Percentiles rank a stretch among this genome's conserved stretches.
phyloP scores from a whole-genome alignment of 1,140 invertebrate genomes.

The Neocloeon triangulifer region DNA sequence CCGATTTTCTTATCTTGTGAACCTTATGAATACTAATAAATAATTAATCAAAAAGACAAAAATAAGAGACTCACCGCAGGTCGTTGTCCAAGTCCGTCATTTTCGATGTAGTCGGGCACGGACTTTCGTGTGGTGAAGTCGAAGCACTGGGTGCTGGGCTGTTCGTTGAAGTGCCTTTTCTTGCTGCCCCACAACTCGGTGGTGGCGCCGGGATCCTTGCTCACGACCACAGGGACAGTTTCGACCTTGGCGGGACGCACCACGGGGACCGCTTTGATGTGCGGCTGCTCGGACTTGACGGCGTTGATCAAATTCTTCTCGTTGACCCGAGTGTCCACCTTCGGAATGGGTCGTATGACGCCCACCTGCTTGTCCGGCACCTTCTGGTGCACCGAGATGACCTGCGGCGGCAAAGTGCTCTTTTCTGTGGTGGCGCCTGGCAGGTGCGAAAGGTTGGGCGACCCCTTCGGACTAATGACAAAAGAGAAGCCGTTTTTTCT shows the following conservation, averaged over 20 bases:
- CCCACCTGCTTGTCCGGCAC: slow-evolving; percentile 22
- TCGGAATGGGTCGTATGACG: slow-evolving; percentile 26
- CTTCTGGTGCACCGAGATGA: neutral
- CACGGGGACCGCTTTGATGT: neutral
- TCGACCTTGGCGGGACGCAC: neutral
- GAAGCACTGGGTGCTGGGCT: slow-evolving; percentile 53
- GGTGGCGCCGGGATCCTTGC: no score
- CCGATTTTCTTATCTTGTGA: no score
- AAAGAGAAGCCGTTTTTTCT: slow-evolving; percentile 40
- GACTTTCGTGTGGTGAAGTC: slow-evolving; percentile 64
- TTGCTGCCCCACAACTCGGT: slow-evolving; percentile 10
- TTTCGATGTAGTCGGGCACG: slow-evolving; percentile 74
- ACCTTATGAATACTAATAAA: no score
- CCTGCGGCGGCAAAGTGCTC: neutral
- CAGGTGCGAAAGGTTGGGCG: slow-evolving; percentile 9
- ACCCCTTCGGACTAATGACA: slow-evolving; percentile 8
- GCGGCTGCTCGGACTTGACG: slow-evolving; percentile 29
- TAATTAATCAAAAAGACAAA: no score
- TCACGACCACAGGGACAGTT: neutral
- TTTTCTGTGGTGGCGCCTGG: slow-evolving; percentile 12
- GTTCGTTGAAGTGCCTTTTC: slow-evolving; percentile 26
- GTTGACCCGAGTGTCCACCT: slow-evolving; percentile 22
- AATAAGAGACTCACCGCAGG: slow-evolving; percentile 35
- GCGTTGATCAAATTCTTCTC: slow-evolving; percentile 48
- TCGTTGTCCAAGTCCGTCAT: slow-evolving; percentile 52